These are phyloP conservation scores for Trissolcus japonicus DNA, from an alignment of 2,888 invertebrate genomes.

Conservation along the genomic window DNA sequence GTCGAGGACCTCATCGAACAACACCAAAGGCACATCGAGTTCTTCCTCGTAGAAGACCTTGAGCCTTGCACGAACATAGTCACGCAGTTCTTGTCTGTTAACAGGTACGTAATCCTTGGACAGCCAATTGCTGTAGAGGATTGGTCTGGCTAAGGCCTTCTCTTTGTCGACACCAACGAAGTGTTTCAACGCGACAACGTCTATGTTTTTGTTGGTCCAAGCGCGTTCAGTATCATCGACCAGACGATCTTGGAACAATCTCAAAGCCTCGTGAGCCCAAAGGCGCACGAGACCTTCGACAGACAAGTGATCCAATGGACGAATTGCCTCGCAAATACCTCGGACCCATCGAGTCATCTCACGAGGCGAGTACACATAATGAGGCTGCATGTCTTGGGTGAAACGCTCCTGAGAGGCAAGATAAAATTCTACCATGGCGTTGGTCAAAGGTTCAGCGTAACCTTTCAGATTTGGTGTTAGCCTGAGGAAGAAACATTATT, in stretches of 20 bases:
- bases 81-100: slow-evolving; percentile 93
- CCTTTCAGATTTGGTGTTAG: slow-evolving; percentile 93
- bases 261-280: slow-evolving; percentile 99
- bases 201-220: slow-evolving; percentile 99
- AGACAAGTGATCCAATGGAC: slow-evolving; percentile 92
- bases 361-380: slow-evolving; percentile 98
- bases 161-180: slow-evolving; percentile 93
- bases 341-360: slow-evolving; percentile 99
- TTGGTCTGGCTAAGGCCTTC: slow-evolving; percentile 92
- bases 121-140: slow-evolving; percentile 99
- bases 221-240: slow-evolving; percentile 95
- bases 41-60: slow-evolving; percentile 99
- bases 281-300: slow-evolving; percentile 97
- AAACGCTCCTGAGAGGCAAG: slow-evolving; percentile 97
- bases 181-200: slow-evolving; percentile 93
- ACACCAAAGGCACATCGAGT: slow-evolving; percentile 96
- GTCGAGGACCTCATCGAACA: slow-evolving; percentile 99
- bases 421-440: slow-evolving; percentile 99
- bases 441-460: slow-evolving; percentile 96
- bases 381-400: slow-evolving; percentile 99
- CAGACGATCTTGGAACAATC: slow-evolving; percentile 96
- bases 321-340: slow-evolving; percentile 98
- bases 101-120: slow-evolving; percentile 99
- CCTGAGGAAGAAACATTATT: slow-evolving; percentile 72
- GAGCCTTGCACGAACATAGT: slow-evolving; percentile 97